Base-by-base conservation (phyloP, 2,797 vertebrate species). In the Notoglanidium macrostoma region DNA sequence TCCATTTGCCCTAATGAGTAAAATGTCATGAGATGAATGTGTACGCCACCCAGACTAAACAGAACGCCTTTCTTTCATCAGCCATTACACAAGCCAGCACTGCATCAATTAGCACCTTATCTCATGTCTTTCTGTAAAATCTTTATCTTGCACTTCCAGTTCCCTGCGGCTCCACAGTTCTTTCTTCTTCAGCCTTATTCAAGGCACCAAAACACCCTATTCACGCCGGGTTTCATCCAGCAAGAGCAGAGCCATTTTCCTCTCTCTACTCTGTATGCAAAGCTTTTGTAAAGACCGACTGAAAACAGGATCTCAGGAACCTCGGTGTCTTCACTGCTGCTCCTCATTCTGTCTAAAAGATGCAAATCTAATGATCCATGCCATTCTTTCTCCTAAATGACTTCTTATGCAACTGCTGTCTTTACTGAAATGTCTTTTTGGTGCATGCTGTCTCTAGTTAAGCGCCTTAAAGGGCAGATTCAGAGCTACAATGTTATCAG, bases 91-190 rank as follows among this genome's bases (percentile, higher is more conserved):
- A 84, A 85, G 74, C 76, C 67, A 85, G 84, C 57, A 54, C 87
- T 54, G 82, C 59, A 55, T 83, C 86, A 86, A 84, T 89, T 86
- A 88, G 67, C 32, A 55, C 87, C 78, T 82, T 14, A 49, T 87
- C 81, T 68, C 46, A 19, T 44, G 51, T 59, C 70, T 63, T 57
- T 44, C 77, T 44, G 65, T 73, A 67, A 79, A 74, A 14, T 23
- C 84, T 79, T 84, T 86, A 79, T 86, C 84, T 83, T 49, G 14
- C 49, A 77, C n/a, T 26, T 77, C 74, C 74, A 77, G 74, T 77
- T 63, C 78, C 14, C 83, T 67, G 19, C 49, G 44, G 49, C 32
- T 77, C 49, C 11, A 5, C n/a, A 72, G 23, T 23, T 15, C 80
- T 86, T 72, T 73, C 35, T 78, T 63, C 54, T 85, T 49, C 55